These are phyloP conservation scores for Cyprinodon diabolis DNA, from an alignment of 2,797 vertebrate genomes.

Conservation along the genomic window DNA sequence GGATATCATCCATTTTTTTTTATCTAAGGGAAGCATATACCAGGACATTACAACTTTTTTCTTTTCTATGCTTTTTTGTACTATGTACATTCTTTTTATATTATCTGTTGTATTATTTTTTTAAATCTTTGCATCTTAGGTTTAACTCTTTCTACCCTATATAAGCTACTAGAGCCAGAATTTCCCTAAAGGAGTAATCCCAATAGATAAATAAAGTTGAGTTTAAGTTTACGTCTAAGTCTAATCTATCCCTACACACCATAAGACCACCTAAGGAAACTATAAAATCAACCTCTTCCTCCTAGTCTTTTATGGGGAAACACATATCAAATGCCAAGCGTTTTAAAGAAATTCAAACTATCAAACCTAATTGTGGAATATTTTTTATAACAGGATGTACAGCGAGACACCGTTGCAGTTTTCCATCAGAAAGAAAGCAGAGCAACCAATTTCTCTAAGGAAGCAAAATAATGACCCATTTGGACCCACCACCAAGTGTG, in stretches of 20 bases:
- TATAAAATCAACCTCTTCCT: neutral
- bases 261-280: slow-evolving; percentile 1
- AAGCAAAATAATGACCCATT: slow-evolving; percentile 61
- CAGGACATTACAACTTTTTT: too few relatives aligned
- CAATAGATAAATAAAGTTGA: too few relatives aligned
- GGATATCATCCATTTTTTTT: too few relatives aligned
- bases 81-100: too few relatives aligned
- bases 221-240: too few relatives aligned
- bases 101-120: too few relatives aligned
- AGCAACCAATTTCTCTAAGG: slow-evolving; percentile 43
- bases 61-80: too few relatives aligned
- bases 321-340: slow-evolving; percentile 8
- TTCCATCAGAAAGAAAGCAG: slow-evolving; percentile 37
- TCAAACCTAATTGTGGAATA: slow-evolving; percentile 30
- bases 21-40: too few relatives aligned
- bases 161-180: too few relatives aligned
- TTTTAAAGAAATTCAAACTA: slow-evolving; percentile 39
- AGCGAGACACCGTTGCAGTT: slow-evolving; percentile 22
- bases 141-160: too few relatives aligned
- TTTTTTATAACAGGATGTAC: slow-evolving; percentile 30
- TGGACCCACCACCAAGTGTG: slow-evolving; percentile 39
- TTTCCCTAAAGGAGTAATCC: too few relatives aligned
- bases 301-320: slow-evolving; percentile 19
- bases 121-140: too few relatives aligned
- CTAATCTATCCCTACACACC: neutral